Percentiles rank a stretch among this genome's conserved stretches.
Evolutionary conservation across 1,140 invertebrate species (phyloP).

Genomic region (Drosophila pseudoobscura): DNA sequence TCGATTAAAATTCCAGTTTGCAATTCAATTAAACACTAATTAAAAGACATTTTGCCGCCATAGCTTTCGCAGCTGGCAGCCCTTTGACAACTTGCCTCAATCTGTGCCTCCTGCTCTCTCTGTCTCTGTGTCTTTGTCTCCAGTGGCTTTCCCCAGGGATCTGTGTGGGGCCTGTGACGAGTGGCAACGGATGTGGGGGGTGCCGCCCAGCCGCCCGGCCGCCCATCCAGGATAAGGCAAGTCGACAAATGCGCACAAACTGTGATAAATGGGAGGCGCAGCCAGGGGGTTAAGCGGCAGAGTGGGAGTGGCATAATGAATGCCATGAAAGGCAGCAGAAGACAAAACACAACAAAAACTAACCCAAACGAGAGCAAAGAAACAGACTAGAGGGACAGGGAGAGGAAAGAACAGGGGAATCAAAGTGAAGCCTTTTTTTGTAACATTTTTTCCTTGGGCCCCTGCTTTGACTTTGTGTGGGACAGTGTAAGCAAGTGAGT

Average conservation of each 20-base stretch:
- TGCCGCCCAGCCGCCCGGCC: constrained; percentile 3
- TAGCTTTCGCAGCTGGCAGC: constrained; percentile 30
- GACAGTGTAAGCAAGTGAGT: constrained; percentile 42
- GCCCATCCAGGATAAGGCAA: constrained; percentile 60
- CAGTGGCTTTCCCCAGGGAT: constrained; percentile 27
- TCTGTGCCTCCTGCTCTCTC: neutral
- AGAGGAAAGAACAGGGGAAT: constrained; percentile 9
- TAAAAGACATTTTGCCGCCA: constrained; percentile 73
- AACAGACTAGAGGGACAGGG: neutral
- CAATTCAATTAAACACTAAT: constrained; percentile 80
- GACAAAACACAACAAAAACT: constrained; percentile 39
- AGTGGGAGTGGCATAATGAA: constrained; percentile 41
- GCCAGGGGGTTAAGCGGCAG: neutral
- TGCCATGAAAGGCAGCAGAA: constrained; percentile 33
- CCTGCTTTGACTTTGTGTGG: constrained; percentile 37
- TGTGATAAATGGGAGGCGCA: constrained; percentile 64
- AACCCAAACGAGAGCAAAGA: constrained; percentile 31
- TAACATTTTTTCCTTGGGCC: constrained; percentile 42
- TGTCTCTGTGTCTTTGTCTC: constrained; percentile 17
- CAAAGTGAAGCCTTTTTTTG: constrained; percentile 56
- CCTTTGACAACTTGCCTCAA: constrained; percentile 55
- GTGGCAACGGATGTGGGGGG: constrained; percentile 29
- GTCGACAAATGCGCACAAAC: constrained; percentile 65
- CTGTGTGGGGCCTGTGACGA: constrained; percentile 16
- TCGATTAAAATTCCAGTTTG: constrained; percentile 80